These are phyloP conservation scores for Crypturellus undulatus DNA, from an alignment of 2,113 vertebrate species.

Conservation along the genomic window DNA sequence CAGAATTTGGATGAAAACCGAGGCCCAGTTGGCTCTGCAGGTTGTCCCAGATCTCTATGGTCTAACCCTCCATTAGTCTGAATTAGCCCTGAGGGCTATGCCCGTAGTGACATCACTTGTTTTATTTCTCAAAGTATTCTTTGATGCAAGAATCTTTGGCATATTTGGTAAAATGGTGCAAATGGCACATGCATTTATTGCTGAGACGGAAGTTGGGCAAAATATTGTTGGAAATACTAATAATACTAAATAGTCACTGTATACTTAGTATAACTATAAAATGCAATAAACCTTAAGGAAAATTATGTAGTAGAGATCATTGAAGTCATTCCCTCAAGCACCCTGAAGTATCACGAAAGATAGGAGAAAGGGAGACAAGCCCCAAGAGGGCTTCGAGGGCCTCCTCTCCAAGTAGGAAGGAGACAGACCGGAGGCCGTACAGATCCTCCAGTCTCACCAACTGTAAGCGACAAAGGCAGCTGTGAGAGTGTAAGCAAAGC, in stretches of 20 bases:
- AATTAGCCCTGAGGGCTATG: neutral
- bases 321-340: neutral
- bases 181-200: neutral
- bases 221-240: neutral
- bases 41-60: neutral
- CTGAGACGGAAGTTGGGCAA: neutral
- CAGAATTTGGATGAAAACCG: neutral
- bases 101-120: neutral
- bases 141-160: neutral
- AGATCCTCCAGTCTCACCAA: neutral
- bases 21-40: neutral
- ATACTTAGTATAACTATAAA: neutral
- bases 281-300: neutral
- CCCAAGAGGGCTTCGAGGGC: neutral
- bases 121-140: neutral
- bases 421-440: neutral
- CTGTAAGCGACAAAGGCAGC: neutral
- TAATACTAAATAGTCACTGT: neutral
- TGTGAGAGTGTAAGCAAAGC: neutral
- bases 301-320: neutral
- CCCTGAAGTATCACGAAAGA: neutral
- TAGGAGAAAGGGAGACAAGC: neutral
- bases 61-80: neutral
- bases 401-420: neutral
- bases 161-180: no score